Percentiles rank a stretch among this genome's conserved stretches.
phyloP scores from a whole-genome alignment of 2,797 vertebrate species.

The Chloroceryle amazona region DNA sequence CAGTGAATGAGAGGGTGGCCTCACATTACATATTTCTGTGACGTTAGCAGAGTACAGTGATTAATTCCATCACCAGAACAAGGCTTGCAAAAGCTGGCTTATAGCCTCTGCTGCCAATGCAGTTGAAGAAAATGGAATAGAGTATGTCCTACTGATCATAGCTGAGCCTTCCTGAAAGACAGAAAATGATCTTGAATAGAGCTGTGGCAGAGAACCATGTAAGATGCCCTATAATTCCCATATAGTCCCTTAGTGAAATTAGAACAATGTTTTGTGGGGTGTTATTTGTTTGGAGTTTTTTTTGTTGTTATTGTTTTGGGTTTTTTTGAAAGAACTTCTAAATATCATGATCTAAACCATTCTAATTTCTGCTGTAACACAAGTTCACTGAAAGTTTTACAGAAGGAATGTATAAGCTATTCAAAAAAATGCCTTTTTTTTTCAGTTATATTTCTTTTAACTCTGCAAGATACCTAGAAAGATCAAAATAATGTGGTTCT shows the following conservation, averaged over 20 bases:
- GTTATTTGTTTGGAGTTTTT: too few relatives aligned
- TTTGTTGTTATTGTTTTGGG: too few relatives aligned
- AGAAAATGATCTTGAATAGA: not conserved
- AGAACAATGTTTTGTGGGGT: not conserved
- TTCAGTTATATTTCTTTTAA: not conserved
- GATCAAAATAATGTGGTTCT: not conserved
- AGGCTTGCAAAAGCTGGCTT: not conserved
- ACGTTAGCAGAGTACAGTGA: not conserved
- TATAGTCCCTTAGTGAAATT: not conserved
- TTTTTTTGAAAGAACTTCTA: not conserved
- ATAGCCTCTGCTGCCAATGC: not conserved
- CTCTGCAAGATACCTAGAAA: not conserved
- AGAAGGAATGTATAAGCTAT: not conserved
- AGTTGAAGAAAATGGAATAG: not conserved
- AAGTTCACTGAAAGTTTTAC: constrained; percentile 1
- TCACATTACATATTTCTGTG: not conserved
- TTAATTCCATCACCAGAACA: not conserved
- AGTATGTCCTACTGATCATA: not conserved
- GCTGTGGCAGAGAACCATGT: not conserved
- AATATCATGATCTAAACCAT: not conserved
- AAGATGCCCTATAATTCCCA: not conserved
- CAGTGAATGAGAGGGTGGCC: not conserved
- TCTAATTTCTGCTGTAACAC: not conserved
- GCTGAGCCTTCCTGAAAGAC: not conserved
- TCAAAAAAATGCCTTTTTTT: not conserved